Conservation (phyloP, 2,888 invertebrate species). For the Ferdinandea cuprea region DNA sequence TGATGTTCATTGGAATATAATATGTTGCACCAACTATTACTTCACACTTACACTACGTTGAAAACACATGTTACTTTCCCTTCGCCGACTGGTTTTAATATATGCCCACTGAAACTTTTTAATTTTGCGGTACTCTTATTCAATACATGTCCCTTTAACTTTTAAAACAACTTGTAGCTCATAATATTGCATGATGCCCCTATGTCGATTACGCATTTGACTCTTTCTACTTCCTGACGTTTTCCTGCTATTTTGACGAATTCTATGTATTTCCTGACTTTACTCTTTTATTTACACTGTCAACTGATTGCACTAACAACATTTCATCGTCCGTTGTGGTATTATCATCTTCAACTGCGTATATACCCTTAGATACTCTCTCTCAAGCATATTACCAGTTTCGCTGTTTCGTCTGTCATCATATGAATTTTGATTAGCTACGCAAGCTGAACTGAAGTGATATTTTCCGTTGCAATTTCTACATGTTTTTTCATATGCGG, state of each 20-base stretch:
- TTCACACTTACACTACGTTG: not conserved
- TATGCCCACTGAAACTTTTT: conserved; percentile 18
- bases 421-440: not conserved
- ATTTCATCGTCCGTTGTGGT: conserved; percentile 2
- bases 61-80: not conserved
- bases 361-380: not conserved
- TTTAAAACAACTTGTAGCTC: not conserved
- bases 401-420: conserved; percentile 2
- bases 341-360: not conserved
- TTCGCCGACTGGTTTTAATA: conserved; percentile 2
- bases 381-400: not conserved
- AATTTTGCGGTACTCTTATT: not conserved
- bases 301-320: not conserved
- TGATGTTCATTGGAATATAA: conserved; percentile 1
- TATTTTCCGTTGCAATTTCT: conserved; percentile 1
- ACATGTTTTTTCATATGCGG: conserved; percentile 22
- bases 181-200: conserved; percentile 16
- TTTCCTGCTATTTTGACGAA: not conserved
- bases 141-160: not conserved
- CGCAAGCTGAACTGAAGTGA: conserved; percentile 4
- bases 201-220: conserved; percentile 15
- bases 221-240: not conserved
- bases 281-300: not conserved
- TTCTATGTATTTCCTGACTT: not conserved
- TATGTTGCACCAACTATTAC: conserved; percentile 3